Base-by-base conservation (phyloP, 1,140 invertebrate genomes). In the Helicoverpa zea region DNA sequence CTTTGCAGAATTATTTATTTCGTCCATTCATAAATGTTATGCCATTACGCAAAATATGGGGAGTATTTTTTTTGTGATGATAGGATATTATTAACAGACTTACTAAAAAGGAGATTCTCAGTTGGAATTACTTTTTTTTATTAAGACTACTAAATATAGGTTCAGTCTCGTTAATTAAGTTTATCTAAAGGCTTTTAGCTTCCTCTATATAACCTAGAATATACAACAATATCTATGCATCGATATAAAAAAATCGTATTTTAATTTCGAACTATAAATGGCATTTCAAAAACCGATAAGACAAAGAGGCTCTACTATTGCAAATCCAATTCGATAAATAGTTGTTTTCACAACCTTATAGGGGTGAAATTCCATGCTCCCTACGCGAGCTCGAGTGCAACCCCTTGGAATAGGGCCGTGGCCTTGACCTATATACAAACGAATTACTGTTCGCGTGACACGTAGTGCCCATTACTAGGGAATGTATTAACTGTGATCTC, bases 1-100 rank as follows among this genome's bases (percentile, higher is more conserved):
- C 35, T 23, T 51, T 16, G 10, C 43, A 49, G 64, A 49, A 66
- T 66, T 18, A 66, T 66, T 66, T 49, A 66, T 66, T 66, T 49
- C 43, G 11, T 66, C 18, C 63, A 49, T 66, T 18, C n/a, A 23
- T 16, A 10, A 14, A 30, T 14, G 47, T 58, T 10, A 58, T 9
- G 18, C 0, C 23, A 23, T 23, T 58, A 12, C 23, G 18, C 18
- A 23, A 18, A 58, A 18, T 3, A 9, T 1, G 35, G 35, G 35
- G 35, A 43, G 9, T 43, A 23, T 23, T 23, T 23, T 23, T 23
- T 23, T 23, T 23, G 23, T 23, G 23, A 23, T 23, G 23, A 2
- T 23, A 23, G 23, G 23, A 23, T 23, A 23, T 23, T 23, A 23
- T 23, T 23, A 23, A 23, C 23, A 23, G 23, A 23, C 23, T 23